Base-by-base conservation (phyloP, 2,888 invertebrate species). In the Standfussiana lucernea region DNA sequence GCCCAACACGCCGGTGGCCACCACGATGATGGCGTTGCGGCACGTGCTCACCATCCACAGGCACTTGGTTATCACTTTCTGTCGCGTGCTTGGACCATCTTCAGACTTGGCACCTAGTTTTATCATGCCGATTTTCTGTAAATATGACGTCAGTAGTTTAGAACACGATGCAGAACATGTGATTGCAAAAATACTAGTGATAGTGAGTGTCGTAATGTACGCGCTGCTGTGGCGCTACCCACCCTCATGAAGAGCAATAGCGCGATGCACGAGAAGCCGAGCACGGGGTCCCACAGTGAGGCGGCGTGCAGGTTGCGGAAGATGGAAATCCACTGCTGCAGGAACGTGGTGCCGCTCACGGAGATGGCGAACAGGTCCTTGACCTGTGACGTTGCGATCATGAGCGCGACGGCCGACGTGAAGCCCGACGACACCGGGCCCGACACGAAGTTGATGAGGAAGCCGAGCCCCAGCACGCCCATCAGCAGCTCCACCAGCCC, bases 361-460 rank as follows among this genome's bases (percentile, higher is more conserved):
- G 95, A 88, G 88, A 98, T 98, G 3, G 98, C 98, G 72, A 99
- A 97, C 71, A 99, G 96, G 91, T 98, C 98, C 94, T 98, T 98
- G 37, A 99, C 97, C 95, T 99, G 99, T n/a, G 99, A 98, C 0
- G 98, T 98, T 61, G 98, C 97, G 88, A 99, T 99, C 90, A 99
- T 98, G 70, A 99, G 97, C 47, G 99, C 98, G 21, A 98, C 99
- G 4, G 99, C 99, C 0, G 99, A 99, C 4, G 99, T 99, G 94
- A 99, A 99, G 24, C 98, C 99, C 0, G 98, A 98, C 3, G 98
- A 98, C 0, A 99, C 99, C 0, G 99, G 99, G 0, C 98, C 98
- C 3, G 99, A 99, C 50, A 99, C 98, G 93, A 99, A 99, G 94
- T 99, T 98, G 80, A 99, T 98, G 82, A 99, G 96, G 93, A 99